Conservation (phyloP, 2,888 invertebrate species). For the Morpho achilles region DNA sequence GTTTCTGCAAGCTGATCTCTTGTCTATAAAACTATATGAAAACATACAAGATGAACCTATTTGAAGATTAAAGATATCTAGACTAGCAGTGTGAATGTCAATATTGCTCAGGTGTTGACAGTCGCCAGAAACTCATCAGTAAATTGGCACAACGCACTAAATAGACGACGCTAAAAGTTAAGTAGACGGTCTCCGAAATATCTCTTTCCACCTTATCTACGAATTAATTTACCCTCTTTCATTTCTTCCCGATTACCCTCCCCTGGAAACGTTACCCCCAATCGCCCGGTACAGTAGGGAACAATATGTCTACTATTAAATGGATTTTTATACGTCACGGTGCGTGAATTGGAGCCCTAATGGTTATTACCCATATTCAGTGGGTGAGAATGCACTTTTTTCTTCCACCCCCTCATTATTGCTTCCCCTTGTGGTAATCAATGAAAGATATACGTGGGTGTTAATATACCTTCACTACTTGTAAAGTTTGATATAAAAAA, state of each 20-base stretch:
- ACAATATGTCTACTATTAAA: conserved; percentile 41
- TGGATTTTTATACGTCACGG: conserved; percentile 37
- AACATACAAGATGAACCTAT: too few relatives aligned
- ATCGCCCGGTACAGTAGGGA: conserved; percentile 8
- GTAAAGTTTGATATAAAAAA: background rate
- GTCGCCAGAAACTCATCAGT: too few relatives aligned
- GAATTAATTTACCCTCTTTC: conserved; percentile 6
- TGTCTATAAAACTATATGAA: too few relatives aligned
- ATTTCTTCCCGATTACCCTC: conserved; percentile 9
- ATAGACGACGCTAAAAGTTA: too few relatives aligned
- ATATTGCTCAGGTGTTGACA: too few relatives aligned
- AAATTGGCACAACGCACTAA: too few relatives aligned
- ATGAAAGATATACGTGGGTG: conserved; percentile 1
- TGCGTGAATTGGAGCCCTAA: conserved; percentile 37
- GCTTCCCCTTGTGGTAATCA: conserved; percentile 18
- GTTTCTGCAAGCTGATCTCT: too few relatives aligned
- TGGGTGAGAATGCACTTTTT: conserved; percentile 52
- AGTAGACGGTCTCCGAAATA: too few relatives aligned
- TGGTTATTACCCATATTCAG: conserved; percentile 51
- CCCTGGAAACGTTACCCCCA: conserved; percentile 7
- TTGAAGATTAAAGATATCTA: too few relatives aligned
- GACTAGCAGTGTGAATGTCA: too few relatives aligned
- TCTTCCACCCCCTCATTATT: conserved; percentile 28
- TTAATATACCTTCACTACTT: conserved; percentile 14
- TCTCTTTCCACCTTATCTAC: too few relatives aligned